A percentile compares a stretch with the other conserved stretches of the same genome.
phyloP scores from a whole-genome alignment of 2,888 invertebrate species.

The Andrena marginata region DNA sequence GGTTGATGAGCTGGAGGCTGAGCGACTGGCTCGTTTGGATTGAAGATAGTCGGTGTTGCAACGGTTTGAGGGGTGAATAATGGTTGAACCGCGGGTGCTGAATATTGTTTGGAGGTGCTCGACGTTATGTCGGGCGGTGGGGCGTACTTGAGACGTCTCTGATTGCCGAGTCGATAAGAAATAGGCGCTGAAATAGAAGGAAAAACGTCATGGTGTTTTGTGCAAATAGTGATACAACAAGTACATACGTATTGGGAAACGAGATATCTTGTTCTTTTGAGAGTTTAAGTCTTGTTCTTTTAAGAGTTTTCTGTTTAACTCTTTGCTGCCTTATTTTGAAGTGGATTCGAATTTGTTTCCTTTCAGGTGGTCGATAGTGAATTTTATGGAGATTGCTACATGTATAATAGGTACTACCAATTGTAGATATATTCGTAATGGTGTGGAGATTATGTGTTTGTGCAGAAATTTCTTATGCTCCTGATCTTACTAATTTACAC shows the following conservation, averaged over 20 bases:
- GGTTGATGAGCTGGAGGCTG: slow-evolving; percentile 30
- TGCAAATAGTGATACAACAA: not conserved
- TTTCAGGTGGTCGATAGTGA: too few relatives aligned
- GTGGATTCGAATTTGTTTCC: too few relatives aligned
- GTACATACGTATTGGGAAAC: not conserved
- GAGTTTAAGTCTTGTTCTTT: too few relatives aligned
- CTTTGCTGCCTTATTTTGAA: not conserved
- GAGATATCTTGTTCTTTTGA: not conserved
- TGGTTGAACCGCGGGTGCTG: slow-evolving; percentile 44
- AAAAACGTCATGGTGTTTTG: not conserved
- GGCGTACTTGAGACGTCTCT: slow-evolving; percentile 91
- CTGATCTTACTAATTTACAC: too few relatives aligned
- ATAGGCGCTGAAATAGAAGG: slow-evolving; percentile 70
- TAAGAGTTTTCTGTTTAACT: not conserved
- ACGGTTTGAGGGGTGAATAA: slow-evolving; percentile 38
- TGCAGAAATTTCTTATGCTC: too few relatives aligned
- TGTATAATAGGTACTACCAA: too few relatives aligned
- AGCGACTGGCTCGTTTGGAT: slow-evolving; percentile 58
- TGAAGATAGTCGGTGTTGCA: slow-evolving; percentile 65
- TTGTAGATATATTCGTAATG: too few relatives aligned
- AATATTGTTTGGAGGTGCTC: slow-evolving; percentile 64
- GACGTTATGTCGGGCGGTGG: slow-evolving; percentile 90
- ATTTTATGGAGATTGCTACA: too few relatives aligned
- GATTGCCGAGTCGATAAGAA: slow-evolving; percentile 89
- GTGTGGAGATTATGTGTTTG: too few relatives aligned